These are phyloP conservation scores for Neocloeon triangulifer DNA, from an alignment of 1,140 invertebrate genomes.

Conservation along the genomic window DNA sequence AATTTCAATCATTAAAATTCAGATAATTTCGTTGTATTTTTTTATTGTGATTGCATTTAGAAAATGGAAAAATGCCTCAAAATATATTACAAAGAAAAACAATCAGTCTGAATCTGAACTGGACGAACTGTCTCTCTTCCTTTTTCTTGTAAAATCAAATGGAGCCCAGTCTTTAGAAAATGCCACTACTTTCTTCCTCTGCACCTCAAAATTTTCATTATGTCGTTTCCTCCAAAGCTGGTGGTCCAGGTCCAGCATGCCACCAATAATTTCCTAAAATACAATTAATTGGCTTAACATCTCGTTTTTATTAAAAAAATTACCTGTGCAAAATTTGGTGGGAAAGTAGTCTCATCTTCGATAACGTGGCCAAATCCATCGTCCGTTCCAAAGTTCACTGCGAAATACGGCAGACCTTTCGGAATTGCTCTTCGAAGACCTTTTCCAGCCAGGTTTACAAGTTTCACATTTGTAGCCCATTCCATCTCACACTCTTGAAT, in stretches of 20 bases:
- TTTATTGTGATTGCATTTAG: no score
- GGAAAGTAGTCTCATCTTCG: slow-evolving; percentile 77
- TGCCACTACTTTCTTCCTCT: slow-evolving; percentile 37
- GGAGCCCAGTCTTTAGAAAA: slow-evolving; percentile 41
- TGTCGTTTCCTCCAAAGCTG: slow-evolving; percentile 60
- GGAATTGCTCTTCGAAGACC: slow-evolving; percentile 63
- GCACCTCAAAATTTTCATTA: slow-evolving; percentile 43
- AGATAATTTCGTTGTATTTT: no score
- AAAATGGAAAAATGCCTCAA: no score
- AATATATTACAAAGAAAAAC: no score
- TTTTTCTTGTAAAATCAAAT: slow-evolving; percentile 23
- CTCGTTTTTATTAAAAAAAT: not conserved
- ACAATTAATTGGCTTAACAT: not conserved
- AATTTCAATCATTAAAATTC: no score
- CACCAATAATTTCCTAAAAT: slow-evolving; percentile 72
- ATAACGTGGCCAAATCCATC: slow-evolving; percentile 89
- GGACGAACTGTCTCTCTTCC: slow-evolving; percentile 1
- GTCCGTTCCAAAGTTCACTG: slow-evolving; percentile 75
- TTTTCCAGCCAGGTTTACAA: slow-evolving; percentile 56
- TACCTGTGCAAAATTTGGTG: slow-evolving; percentile 75
- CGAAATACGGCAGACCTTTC: slow-evolving; percentile 86
- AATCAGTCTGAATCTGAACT: no score
- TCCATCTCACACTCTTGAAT: slow-evolving; percentile 82
- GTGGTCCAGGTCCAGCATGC: slow-evolving; percentile 77
- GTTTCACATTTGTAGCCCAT: slow-evolving; percentile 88